Base-by-base conservation (phyloP, 1,140 invertebrate genomes). In the Drusus annulatus region DNA sequence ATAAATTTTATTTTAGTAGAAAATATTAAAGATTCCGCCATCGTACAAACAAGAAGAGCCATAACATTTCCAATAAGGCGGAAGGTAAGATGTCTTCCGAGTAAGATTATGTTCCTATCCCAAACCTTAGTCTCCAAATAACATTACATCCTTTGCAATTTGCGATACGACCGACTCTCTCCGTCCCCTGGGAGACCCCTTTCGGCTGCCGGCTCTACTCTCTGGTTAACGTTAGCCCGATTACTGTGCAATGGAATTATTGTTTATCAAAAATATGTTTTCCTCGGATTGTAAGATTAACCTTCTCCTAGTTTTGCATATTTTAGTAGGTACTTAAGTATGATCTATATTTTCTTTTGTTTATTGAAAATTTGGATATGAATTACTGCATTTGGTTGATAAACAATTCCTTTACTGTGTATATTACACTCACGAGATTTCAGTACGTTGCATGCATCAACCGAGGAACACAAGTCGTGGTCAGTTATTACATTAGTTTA, bases 21-120 rank as follows among this genome's bases (percentile, higher is more conserved):
- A 71, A 51, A 51, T 71, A 71, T 71, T 71, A 51, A 21, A 25
- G 50, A 51, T 71, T 75, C 75, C 60, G 50, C 54, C 74, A 52
- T 81, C 71, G 69, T 81, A 76, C 68, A 54, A 69, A 60, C 52
- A 54, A 63, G 76, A 79, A 82, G 62, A 52, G 73, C 78, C 74
- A 58, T 74, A 78, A 68, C 74, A 76, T 79, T 82, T 79, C 81
- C 81, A 82, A 82, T 82, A 82, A 78, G 76, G 76, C 80, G 45
- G 21, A 78, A 78, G 81, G 81, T 82, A 76, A 63, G 76, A 50
- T 58, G 75, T 71, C 80, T 73, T 60, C 71, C 63, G 21, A 76
- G 36, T 62, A 62, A 79, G 74, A 82, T 82, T 75, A 82, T 68
- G 76, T 82, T 28, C 58, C 52, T 79, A 79, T 79, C 81, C 56